Evolutionary conservation across 2,797 vertebrate species (phyloP), one percentile per base, ranked within the genome.

Genomic region (Microctenopoma stevenorrisi): DNA sequence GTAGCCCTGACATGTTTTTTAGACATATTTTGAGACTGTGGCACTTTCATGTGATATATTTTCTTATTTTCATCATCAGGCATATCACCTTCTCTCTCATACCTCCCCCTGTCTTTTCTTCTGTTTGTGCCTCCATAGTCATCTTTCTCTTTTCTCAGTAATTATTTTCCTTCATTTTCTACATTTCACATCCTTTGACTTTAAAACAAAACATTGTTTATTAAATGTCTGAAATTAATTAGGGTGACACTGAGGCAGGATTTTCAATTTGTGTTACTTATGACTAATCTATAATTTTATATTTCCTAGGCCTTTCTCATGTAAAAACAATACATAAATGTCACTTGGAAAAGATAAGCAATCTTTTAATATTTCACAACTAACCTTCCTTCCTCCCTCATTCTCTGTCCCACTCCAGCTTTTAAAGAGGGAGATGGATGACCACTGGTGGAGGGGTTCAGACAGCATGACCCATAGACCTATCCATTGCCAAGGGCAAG

Each of bases 401-500:
- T 37, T 30, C 40, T 5, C 14, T 37, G 46, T 37, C 40, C 42
- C 56, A 5, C 64, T 64, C 68, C 46, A 68, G 73, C 83, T 82
- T 83, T 83, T 77, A 74, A 52, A 72, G 65, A 37, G 57, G 66
- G 91, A 93, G 90, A 93, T 93, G 91, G 89, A 94, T 91, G 90
- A 88, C 81, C 84, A 78, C 65, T 74, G 64, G 81, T 62, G 46
- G 65, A 82, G 78, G 78, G 83, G 90, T 91, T 91, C 87, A 91
- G 68, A 79, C 78, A 72, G 81, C 74, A 55, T 89, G 90, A 92
- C 89, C 93, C 84, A 71, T 49, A 78, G 88, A 89, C 87, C 77
- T 84, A 90, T 91, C 87, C 91, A 94, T 88, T 91, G 90, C 90
- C 93, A 94, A 93, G 93, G 93, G 92, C 92, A 83, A 90, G 88